Evolutionary conservation across 2,888 invertebrate species (phyloP), one percentile per base, ranked within the genome.

Genomic region (Orthosia gothica): DNA sequence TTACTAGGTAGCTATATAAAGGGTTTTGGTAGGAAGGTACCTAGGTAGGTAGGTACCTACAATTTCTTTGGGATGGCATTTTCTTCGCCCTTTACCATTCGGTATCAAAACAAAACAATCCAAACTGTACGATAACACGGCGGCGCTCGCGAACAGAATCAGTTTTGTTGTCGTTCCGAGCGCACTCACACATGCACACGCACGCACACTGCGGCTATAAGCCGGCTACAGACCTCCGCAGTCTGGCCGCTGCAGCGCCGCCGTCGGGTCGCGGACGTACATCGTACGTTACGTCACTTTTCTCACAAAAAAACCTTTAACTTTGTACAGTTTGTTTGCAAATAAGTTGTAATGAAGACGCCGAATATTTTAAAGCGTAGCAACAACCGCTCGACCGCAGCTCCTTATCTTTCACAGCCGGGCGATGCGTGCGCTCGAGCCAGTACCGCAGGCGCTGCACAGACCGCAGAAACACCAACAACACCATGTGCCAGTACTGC

Each of bases 141-240:
- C 40, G 40, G 40, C 40, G 40, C 40, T 40, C 7, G 40, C 40
- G 40, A 40, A 40, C 40, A 4, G 1, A 40, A 26, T 26, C 40
- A 40, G 40, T 9, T 40, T 40, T 40, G 40, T 40, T 40, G 40
- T 40, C 40, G 40, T 40, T 40, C 40, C 40, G 3, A 13, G 45
- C n/a, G 40, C 59, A 78, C 64, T 18, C 78, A 45, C 61, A 57
- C 65, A 45, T n/a, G 3, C 11, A 16, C 52, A 52, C 23, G 47
- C 57, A 79, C 78, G 49, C 78, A 78, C 80, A 80, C 78, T 67
- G 67, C 40, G 18, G 63, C 74, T 69, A 78, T 78, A 78, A 78
- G 78, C 78, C 80, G 67, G 78, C 78, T 73, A 73, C 66, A 79
- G 18, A 79, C 80, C 78, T 47, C 78, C 57, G n/a, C 74, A 78